These are phyloP conservation scores for Onchidella celtica DNA, from an alignment of 2,888 invertebrate genomes.

Conservation along the genomic window DNA sequence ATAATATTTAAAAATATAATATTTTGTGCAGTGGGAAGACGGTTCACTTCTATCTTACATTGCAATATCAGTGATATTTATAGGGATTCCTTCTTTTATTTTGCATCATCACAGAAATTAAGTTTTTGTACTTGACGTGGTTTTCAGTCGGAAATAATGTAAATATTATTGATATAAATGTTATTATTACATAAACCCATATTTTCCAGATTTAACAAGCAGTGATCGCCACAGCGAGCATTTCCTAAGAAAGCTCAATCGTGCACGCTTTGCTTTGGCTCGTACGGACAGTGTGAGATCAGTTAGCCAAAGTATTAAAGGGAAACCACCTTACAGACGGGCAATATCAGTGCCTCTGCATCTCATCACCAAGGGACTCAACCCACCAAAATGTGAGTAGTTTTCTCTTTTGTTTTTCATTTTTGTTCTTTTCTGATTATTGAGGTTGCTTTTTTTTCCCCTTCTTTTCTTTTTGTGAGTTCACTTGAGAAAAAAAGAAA, in stretches of 20 bases:
- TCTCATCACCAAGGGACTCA: constrained; percentile 71
- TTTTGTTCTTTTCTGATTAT: neutral
- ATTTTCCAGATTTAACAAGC: constrained; percentile 91
- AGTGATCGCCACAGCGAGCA: constrained; percentile 92
- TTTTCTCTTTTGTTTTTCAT: neutral
- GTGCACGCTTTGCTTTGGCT: constrained; percentile 90
- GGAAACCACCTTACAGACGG: constrained; percentile 96
- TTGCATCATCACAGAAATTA: no score
- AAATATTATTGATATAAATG: no score
- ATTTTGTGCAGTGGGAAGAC: no score
- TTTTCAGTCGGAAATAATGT: no score
- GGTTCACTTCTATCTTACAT: no score
- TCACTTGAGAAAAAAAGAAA: no score
- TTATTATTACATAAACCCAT: no score
- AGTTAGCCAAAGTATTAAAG: constrained; percentile 92
- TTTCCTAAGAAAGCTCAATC: constrained; percentile 91
- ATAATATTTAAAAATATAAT: no score
- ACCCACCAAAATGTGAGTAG: constrained; percentile 68
- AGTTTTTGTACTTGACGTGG: no score
- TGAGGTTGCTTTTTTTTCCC: neutral
- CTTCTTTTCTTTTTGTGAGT: neutral
- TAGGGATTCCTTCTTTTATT: no score
- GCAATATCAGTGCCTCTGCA: constrained; percentile 92
- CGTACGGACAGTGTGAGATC: constrained; percentile 84
- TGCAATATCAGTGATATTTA: no score